Evolutionary conservation across 2,113 vertebrate species (phyloP).

Genomic region (Mastomys natalensis): DNA sequence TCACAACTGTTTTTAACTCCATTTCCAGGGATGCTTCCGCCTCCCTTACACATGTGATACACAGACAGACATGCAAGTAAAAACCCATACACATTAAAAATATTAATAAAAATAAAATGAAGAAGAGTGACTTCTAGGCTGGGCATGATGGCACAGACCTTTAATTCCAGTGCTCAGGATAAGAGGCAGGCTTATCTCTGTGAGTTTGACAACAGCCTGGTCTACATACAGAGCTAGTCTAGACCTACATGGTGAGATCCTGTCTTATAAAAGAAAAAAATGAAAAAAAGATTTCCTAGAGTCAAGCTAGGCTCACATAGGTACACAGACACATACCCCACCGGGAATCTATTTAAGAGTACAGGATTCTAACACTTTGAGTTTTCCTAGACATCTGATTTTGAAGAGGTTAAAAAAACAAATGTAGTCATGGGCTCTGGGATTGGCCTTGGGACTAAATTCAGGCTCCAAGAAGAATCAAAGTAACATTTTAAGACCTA

Average conservation of each 20-base stretch:
- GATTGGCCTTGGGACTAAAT: background rate
- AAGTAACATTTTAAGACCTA: background rate
- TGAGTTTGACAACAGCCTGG: background rate
- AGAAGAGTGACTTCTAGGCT: background rate
- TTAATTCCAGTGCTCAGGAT: background rate
- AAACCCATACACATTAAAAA: background rate
- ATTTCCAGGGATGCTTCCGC: background rate
- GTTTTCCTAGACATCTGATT: background rate
- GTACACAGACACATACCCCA: background rate
- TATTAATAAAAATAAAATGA: background rate
- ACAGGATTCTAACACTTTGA: background rate
- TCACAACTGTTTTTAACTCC: background rate
- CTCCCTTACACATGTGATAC: background rate
- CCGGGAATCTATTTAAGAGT: no score
- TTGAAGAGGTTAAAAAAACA: constrained; percentile 35
- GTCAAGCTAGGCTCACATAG: background rate
- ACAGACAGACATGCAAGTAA: background rate
- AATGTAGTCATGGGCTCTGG: background rate
- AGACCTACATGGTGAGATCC: background rate
- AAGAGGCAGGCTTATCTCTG: background rate
- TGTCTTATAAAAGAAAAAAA: background rate
- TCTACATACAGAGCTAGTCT: background rate
- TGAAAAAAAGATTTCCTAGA: background rate
- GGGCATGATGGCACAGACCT: background rate
- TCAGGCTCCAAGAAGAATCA: background rate